Conservation (phyloP, 2,113 vertebrate genomes). For the Mesocricetus auratus region DNA sequence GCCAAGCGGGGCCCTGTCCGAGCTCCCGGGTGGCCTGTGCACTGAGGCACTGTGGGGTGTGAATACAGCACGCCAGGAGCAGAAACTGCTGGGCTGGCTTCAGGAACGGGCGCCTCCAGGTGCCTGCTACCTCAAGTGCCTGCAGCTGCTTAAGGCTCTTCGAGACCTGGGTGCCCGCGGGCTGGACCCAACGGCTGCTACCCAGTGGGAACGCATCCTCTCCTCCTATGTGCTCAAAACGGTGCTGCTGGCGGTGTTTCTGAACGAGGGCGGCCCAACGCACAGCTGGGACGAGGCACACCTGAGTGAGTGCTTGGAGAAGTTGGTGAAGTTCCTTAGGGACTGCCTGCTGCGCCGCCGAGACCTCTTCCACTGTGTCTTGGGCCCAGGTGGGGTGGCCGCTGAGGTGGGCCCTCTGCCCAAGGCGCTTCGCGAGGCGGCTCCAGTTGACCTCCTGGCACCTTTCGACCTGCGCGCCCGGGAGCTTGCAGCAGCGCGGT, state of each 20-base stretch:
- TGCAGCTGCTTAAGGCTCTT: slow-evolving; percentile 92
- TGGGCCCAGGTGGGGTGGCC: slow-evolving; percentile 83
- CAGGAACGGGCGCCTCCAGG: slow-evolving; percentile 87
- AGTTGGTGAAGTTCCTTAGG: slow-evolving; percentile 88
- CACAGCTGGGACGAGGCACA: slow-evolving; percentile 89
- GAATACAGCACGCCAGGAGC: slow-evolving; percentile 90
- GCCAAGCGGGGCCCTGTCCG: rapidly evolving
- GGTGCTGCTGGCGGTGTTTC: slow-evolving; percentile 87
- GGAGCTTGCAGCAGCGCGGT: slow-evolving; percentile 84
- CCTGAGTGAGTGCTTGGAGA: slow-evolving; percentile 89
- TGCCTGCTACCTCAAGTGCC: slow-evolving; percentile 93
- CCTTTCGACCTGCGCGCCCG: slow-evolving; percentile 83
- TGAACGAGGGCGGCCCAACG: slow-evolving; percentile 80
- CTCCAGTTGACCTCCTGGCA: slow-evolving; percentile 88
- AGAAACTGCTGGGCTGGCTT: slow-evolving; percentile 90
- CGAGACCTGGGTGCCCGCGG: slow-evolving; percentile 88
- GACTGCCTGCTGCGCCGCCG: slow-evolving; percentile 87
- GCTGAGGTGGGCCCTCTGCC: slow-evolving; percentile 88
- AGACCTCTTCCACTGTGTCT: slow-evolving; percentile 89
- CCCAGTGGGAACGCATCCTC: slow-evolving; percentile 88
- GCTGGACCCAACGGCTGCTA: slow-evolving; percentile 84
- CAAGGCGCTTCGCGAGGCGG: slow-evolving; percentile 87
- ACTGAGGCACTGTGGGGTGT: slow-evolving; percentile 87
- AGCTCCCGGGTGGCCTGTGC: slow-evolving; percentile 68
- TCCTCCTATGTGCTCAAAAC: slow-evolving; percentile 92